phyloP scores from a whole-genome alignment of 2,888 invertebrate species.

The Cerastis rubricosa region DNA sequence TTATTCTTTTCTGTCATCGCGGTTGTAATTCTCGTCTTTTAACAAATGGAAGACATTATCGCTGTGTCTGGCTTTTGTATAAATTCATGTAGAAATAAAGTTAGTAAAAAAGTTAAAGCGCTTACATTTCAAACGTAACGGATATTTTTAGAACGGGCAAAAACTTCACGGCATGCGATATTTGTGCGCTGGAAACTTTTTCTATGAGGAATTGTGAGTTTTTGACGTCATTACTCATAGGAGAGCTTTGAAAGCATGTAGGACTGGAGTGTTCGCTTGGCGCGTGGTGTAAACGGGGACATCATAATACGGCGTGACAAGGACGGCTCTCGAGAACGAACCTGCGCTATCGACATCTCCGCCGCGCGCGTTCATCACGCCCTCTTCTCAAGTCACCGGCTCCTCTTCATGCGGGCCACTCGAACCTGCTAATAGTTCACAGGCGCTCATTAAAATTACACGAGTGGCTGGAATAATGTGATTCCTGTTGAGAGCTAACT shows the following conservation, averaged over 20 bases:
- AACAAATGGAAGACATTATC: constrained; percentile 89
- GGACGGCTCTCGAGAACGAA: constrained; percentile 63
- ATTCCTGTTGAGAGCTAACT: constrained; percentile 44
- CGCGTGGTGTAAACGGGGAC: constrained; percentile 64
- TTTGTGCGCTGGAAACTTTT: constrained; percentile 70
- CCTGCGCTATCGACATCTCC: constrained; percentile 78
- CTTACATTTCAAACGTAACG: constrained; percentile 83
- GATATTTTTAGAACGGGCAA: constrained; percentile 79
- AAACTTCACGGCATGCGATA: constrained; percentile 74
- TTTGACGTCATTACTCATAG: constrained; percentile 58
- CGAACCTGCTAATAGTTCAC: constrained; percentile 70
- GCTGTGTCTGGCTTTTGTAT: constrained; percentile 86
- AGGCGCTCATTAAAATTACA: constrained; percentile 69
- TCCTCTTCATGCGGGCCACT: constrained; percentile 70
- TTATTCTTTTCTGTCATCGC: constrained; percentile 86
- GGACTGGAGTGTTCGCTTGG: constrained; percentile 59
- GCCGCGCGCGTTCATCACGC: constrained; percentile 70
- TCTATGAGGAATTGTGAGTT: constrained; percentile 68
- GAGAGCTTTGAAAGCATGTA: constrained; percentile 37
- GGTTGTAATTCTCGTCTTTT: constrained; percentile 87
- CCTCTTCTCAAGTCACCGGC: constrained; percentile 74
- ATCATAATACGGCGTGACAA: constrained; percentile 64
- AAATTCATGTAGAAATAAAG: constrained; percentile 87
- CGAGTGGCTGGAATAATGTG: constrained; percentile 60
- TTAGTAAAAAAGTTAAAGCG: constrained; percentile 85